A percentile compares a stretch with the other conserved stretches of the same genome.
These are phyloP conservation scores for Asbolus verrucosus DNA, from an alignment of 1,140 invertebrate genomes.

Conservation along the genomic window DNA sequence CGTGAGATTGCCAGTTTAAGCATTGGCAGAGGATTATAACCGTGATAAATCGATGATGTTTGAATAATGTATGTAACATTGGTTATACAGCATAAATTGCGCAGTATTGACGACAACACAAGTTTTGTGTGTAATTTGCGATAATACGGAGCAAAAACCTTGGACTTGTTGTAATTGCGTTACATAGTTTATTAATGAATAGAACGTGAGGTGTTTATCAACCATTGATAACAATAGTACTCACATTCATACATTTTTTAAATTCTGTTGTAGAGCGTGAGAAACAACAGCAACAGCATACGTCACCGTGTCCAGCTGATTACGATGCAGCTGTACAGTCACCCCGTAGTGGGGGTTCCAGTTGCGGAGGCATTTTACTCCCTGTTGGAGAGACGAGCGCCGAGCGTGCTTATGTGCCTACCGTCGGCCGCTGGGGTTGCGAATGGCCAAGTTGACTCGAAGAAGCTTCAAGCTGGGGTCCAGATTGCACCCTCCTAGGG, in stretches of 20 bases:
- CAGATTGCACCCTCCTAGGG: conserved; percentile 66
- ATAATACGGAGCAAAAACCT: too few species aligned
- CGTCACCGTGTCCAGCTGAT: conserved; percentile 67
- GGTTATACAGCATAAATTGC: too few species aligned
- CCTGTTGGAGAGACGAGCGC: conserved; percentile 67
- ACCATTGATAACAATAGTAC: too few species aligned
- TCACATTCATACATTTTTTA: not conserved
- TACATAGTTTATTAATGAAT: too few species aligned
- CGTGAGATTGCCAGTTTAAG: too few species aligned
- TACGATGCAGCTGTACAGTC: conserved; percentile 66
- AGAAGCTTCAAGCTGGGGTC: conserved; percentile 70
- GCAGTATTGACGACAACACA: too few species aligned
- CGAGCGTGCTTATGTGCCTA: conserved; percentile 74
- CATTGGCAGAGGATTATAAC: too few species aligned
- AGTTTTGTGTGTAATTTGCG: too few species aligned
- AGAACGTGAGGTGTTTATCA: too few species aligned
- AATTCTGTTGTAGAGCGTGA: conserved; percentile 70
- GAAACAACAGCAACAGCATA: conserved; percentile 69
- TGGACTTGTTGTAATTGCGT: too few species aligned
- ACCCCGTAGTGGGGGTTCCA: conserved; percentile 66
- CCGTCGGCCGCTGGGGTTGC: conserved; percentile 85
- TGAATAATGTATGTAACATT: too few species aligned
- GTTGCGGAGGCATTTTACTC: conserved; percentile 64
- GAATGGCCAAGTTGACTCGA: conserved; percentile 95
- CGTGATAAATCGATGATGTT: too few species aligned